Conservation (phyloP, 2,888 invertebrate genomes). For the Anodontia alba region DNA sequence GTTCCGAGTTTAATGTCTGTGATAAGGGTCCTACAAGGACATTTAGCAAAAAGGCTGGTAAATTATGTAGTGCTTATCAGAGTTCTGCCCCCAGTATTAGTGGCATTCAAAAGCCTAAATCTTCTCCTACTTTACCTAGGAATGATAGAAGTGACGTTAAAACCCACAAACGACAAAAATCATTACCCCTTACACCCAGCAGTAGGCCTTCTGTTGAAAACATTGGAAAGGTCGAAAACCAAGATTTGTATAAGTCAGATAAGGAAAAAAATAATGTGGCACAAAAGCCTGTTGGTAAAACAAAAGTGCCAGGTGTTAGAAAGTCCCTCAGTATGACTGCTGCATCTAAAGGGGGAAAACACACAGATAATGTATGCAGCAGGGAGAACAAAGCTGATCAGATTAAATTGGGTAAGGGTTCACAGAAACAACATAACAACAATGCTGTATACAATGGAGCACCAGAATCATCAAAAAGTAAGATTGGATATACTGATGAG, state of each 20-base stretch:
- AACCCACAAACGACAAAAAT: conserved; percentile 55
- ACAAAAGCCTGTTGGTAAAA: background rate
- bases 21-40: background rate
- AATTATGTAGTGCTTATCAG: background rate
- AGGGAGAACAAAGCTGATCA: too few species aligned
- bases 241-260: background rate
- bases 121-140: conserved; percentile 12
- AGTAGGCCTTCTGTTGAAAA: background rate
- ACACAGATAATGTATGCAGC: background rate
- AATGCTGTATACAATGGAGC: background rate
- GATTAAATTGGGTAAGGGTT: background rate
- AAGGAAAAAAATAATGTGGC: background rate
- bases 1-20: background rate
- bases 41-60: background rate
- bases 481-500: too few species aligned
- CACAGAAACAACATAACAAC: background rate
- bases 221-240: background rate
- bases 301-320: background rate
- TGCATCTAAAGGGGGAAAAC: background rate
- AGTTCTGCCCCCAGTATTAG: background rate
- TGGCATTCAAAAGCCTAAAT: background rate
- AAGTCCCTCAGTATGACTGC: conserved; percentile 3
- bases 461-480: background rate
- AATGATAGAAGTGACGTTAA: conserved; percentile 31
- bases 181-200: conserved; percentile 35